A percentile compares a stretch with the other conserved stretches of the same genome.
These are phyloP conservation scores for Genyomyrus donnyi DNA, from an alignment of 2,113 vertebrate genomes.

Conservation along the genomic window DNA sequence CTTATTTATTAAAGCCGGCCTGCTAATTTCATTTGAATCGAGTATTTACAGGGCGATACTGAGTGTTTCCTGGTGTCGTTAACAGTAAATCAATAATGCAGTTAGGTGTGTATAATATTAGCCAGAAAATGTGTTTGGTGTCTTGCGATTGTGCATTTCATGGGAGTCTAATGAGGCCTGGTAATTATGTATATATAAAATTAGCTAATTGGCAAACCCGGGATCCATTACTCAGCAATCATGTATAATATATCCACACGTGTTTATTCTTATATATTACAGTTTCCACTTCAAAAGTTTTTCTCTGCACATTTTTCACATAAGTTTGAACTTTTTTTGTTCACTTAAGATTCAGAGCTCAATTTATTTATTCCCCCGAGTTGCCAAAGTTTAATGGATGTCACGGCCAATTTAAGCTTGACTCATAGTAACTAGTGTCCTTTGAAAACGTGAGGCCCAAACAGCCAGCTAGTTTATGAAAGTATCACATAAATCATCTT, in stretches of 20 bases:
- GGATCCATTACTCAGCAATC: neutral
- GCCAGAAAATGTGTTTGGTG: neutral
- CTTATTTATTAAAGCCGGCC: neutral
- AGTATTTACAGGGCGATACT: neutral
- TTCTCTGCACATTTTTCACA: neutral
- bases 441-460: neutral
- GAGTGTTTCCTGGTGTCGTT: neutral
- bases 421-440: neutral
- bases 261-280: slow-evolving; percentile 1
- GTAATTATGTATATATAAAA: neutral
- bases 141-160: neutral
- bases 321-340: neutral
- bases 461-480: slow-evolving; percentile 11
- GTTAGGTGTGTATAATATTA: neutral
- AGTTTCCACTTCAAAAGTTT: neutral
- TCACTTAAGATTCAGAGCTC: neutral
- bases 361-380: neutral
- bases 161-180: neutral
- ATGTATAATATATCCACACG: neutral
- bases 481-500: slow-evolving; percentile 1
- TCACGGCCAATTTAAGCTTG: slow-evolving; percentile 4
- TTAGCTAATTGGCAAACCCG: neutral
- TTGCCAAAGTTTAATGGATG: neutral
- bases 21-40: neutral
- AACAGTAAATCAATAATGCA: neutral